These are phyloP conservation scores for Drosophila ohnishii DNA, from an alignment of 1,140 invertebrate genomes.

Conservation along the genomic window DNA sequence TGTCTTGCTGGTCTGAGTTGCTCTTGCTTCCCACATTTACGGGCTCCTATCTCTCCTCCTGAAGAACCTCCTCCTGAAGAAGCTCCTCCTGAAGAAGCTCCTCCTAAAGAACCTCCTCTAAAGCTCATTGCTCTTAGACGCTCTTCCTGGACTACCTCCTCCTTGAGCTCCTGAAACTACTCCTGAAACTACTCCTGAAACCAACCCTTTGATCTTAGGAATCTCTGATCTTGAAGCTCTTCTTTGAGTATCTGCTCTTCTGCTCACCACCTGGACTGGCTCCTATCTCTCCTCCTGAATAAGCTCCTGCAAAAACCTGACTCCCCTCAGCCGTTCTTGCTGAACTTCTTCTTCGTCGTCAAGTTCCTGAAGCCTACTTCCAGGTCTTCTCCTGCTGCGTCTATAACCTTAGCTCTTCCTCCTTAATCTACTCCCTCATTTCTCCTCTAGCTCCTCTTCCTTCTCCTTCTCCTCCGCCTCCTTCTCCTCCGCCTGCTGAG, in stretches of 20 bases:
- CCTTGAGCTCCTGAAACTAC: neutral
- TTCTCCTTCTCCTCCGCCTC: neutral
- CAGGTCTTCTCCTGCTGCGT: neutral
- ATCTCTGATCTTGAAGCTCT: too few species aligned
- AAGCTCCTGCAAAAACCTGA: neutral
- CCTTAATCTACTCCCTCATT: too few species aligned
- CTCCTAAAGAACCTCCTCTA: neutral
- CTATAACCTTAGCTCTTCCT: neutral
- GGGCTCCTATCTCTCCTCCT: neutral
- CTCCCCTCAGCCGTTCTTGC: neutral
- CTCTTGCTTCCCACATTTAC: too few species aligned
- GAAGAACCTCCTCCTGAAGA: too few species aligned
- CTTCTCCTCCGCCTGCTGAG: constrained; percentile 7
- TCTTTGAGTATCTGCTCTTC: too few species aligned
- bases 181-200: neutral
- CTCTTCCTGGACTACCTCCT: neutral
- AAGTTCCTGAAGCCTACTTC: neutral
- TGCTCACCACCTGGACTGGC: too few species aligned
- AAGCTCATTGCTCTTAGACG: too few species aligned
- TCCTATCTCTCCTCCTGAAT: neutral
- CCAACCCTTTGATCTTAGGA: too few species aligned
- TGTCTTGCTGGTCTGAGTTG: neutral
- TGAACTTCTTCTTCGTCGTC: neutral
- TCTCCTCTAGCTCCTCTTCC: neutral
- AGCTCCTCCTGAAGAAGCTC: neutral